A percentile compares a stretch with the other conserved stretches of the same genome.
Conservation (phyloP, 2,888 invertebrate species). For the Trissoscelio sp. region DNA sequence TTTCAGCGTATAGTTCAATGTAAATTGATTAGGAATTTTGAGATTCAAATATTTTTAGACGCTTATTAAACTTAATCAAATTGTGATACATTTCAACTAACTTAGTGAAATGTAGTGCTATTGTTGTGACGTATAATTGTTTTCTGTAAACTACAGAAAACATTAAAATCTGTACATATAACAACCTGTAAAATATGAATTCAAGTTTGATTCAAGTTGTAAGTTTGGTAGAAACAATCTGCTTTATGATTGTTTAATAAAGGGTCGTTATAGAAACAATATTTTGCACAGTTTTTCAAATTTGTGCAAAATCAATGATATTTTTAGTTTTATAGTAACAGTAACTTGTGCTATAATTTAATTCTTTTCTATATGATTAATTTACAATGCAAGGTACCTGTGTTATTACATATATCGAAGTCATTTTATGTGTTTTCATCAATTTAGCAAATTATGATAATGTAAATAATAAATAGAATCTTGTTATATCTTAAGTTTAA, state of each 20-base stretch:
- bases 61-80: conserved; percentile 13
- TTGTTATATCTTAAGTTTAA: conserved; percentile 1
- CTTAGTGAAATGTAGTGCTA: conserved; percentile 4
- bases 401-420: conserved; percentile 6
- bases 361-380: conserved; percentile 2
- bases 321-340: background rate
- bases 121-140: conserved; percentile 17
- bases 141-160: conserved; percentile 13
- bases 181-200: background rate
- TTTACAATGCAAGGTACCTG: conserved; percentile 16
- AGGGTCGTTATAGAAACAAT: too few species aligned
- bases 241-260: too few species aligned
- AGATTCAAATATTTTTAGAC: conserved; percentile 19
- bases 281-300: conserved; percentile 1
- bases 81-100: conserved; percentile 29
- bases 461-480: conserved; percentile 35
- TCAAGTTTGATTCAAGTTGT: conserved; percentile 22
- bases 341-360: background rate
- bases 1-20: conserved; percentile 85
- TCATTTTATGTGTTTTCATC: conserved; percentile 17
- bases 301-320: background rate
- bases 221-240: conserved; percentile 1
- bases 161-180: background rate
- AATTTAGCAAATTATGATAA: background rate
- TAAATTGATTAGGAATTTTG: conserved; percentile 11